Conservation (phyloP, 2,797 vertebrate species). For the Gobio occitaniae region DNA sequence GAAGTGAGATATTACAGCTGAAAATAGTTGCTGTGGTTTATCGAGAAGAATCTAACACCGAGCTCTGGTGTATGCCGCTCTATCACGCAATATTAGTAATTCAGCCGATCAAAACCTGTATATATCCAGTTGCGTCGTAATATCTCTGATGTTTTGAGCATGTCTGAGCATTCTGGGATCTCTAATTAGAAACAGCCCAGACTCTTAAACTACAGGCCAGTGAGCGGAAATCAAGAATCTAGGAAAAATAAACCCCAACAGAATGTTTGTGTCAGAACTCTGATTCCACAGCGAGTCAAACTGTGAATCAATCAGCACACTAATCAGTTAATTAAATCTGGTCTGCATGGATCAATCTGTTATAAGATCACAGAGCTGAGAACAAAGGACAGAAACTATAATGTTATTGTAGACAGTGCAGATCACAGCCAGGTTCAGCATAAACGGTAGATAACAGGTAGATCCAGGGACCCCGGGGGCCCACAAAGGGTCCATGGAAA, state of each 20-base stretch:
- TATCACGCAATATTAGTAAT: slow-evolving; percentile 15
- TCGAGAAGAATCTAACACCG: background rate
- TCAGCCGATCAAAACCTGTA: background rate
- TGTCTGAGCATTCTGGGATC: background rate
- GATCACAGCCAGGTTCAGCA: slow-evolving; percentile 9
- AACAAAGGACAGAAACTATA: slow-evolving; percentile 8
- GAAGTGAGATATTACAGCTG: slow-evolving; percentile 37
- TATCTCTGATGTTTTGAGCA: background rate
- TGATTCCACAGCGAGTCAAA: slow-evolving; percentile 20
- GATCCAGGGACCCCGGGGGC: background rate
- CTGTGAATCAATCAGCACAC: slow-evolving; percentile 33
- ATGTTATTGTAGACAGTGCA: background rate
- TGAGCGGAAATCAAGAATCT: background rate
- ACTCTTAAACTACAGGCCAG: background rate
- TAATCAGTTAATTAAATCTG: slow-evolving; percentile 49
- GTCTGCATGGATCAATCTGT: slow-evolving; percentile 34
- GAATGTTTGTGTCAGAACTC: slow-evolving; percentile 8
- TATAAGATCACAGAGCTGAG: slow-evolving; percentile 19
- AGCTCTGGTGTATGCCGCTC: background rate
- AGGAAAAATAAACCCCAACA: background rate
- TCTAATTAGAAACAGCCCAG: slow-evolving; percentile 1
- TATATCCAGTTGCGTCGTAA: background rate
- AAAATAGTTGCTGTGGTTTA: slow-evolving; percentile 13
- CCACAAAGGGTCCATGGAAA: background rate
- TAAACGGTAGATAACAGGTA: background rate